Evolutionary conservation across 2,113 vertebrate genomes (phyloP).

Genomic region (Erythrolamprus reginae): DNA sequence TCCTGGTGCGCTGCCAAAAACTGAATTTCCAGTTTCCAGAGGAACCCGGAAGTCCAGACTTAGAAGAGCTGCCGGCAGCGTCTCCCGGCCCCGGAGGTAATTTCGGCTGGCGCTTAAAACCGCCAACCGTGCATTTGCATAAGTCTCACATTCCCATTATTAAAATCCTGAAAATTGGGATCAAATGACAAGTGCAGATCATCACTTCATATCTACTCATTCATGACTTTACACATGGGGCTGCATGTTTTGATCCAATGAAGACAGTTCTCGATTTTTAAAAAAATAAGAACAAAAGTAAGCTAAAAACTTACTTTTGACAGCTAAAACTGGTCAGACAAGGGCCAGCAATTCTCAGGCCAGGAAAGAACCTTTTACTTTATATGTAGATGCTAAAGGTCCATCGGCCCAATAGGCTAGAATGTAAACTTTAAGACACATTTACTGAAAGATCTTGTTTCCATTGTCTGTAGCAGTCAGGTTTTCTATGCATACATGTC

Average conservation of each 20-base stretch:
- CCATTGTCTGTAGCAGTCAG: neutral
- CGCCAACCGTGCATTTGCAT: no score
- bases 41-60: no score
- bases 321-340: neutral
- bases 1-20: no score
- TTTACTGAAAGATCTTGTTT: neutral
- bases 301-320: neutral
- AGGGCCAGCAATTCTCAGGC: neutral
- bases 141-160: neutral
- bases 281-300: neutral
- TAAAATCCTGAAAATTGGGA: neutral
- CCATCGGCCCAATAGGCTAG: neutral
- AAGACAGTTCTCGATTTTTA: neutral
- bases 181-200: neutral
- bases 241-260: neutral
- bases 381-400: neutral
- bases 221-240: neutral
- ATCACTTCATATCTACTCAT: neutral
- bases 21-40: no score
- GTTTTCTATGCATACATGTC: neutral
- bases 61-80: no score
- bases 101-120: no score
- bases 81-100: no score
- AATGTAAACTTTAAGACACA: neutral
- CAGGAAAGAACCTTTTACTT: neutral